Evolutionary conservation across 2,113 vertebrate genomes (phyloP).

Genomic region (Heterocephalus glaber): DNA sequence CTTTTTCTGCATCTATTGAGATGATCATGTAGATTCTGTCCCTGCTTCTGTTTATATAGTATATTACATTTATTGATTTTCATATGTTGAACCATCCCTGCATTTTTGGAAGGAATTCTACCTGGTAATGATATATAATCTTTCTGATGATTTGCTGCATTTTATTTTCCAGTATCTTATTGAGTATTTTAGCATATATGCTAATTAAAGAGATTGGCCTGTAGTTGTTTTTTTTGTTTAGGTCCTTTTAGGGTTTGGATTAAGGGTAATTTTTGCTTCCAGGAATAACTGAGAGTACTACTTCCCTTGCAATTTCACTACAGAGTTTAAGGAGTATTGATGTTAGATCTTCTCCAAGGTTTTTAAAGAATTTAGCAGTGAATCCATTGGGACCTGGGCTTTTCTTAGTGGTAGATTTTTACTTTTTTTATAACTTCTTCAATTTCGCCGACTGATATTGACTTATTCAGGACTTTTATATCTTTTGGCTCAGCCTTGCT

Average conservation of each 20-base stretch:
- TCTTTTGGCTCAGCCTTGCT: background rate
- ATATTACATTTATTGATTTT: background rate
- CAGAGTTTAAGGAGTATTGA: background rate
- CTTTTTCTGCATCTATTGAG: background rate
- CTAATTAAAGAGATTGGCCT: background rate
- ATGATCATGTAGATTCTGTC: background rate
- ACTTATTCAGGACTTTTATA: background rate
- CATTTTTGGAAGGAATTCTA: background rate
- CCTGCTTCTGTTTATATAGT: background rate
- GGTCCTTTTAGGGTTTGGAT: background rate
- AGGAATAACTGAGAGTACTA: background rate
- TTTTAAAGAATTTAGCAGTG: background rate
- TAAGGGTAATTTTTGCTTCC: background rate
- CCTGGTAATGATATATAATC: background rate
- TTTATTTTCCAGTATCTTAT: background rate
- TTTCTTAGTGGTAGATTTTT: background rate
- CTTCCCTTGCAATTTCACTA: background rate
- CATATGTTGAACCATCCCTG: background rate
- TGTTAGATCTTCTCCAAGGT: background rate
- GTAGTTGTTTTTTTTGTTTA: background rate
- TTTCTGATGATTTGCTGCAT: background rate
- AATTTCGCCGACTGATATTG: background rate
- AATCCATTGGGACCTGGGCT: background rate
- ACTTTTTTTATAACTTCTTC: background rate
- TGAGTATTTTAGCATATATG: background rate